A percentile compares a stretch with the other conserved stretches of the same genome.
Evolutionary conservation across 1,140 invertebrate genomes (phyloP).

Genomic region (Euschistus heros): DNA sequence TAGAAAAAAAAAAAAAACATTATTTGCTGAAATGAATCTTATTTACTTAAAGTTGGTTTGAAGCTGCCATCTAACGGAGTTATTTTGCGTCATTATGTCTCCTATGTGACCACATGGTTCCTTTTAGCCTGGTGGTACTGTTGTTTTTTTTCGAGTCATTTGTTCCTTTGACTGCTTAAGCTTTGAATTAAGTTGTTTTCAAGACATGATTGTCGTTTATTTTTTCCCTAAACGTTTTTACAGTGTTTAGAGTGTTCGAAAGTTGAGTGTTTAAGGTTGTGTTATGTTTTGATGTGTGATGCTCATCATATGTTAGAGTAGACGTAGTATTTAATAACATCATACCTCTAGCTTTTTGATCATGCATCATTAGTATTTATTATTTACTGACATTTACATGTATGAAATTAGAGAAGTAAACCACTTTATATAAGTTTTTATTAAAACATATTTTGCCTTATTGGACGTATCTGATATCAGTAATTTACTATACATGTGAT

Average conservation of each 20-base stretch:
- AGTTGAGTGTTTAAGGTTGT: too few species aligned
- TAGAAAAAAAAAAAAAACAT: too few species aligned
- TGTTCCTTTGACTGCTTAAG: neutral
- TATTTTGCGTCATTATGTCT: neutral
- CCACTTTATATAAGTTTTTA: neutral
- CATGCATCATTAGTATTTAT: neutral
- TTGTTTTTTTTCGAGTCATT: neutral
- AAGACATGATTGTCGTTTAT: neutral
- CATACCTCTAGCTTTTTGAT: neutral
- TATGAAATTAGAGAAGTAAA: neutral
- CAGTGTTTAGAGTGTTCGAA: too few species aligned
- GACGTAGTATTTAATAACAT: neutral
- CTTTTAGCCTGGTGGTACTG: neutral
- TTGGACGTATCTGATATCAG: neutral
- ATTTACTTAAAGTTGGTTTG: too few species aligned
- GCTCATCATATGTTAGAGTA: constrained; percentile 4
- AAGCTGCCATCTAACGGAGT: neutral
- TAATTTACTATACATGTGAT: neutral
- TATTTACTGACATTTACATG: neutral
- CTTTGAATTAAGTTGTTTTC: neutral
- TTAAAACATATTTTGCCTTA: too few species aligned
- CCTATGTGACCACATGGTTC: constrained; percentile 11
- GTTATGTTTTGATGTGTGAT: neutral
- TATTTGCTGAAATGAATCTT: too few species aligned
- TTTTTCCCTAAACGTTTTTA: too few species aligned